Evolutionary conservation across 2,888 invertebrate species (phyloP), one percentile per base, ranked within the genome.

Genomic region (Dynastes grantii): DNA sequence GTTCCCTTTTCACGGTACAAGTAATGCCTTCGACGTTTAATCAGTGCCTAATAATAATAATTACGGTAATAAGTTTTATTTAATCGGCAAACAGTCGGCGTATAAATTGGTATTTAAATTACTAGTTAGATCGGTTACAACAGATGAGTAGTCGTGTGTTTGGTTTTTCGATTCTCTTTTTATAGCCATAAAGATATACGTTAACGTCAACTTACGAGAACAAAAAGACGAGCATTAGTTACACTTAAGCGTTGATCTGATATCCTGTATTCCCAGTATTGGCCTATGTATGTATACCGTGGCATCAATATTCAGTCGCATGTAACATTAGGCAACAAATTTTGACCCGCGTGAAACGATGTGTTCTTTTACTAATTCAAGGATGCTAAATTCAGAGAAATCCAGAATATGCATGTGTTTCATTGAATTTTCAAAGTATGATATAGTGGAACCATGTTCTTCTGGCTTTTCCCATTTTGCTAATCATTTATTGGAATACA

Each of bases 31-130:
- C 73, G 58, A 73, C 73, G 73, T 73, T 73, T 73, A 73, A 73
- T 73, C 73, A 73, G 58, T 51, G 58, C 73, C 73, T 73, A 73
- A 73, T 73, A 73, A 73, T 73, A 73, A 73, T 58, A 73, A 73
- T 73, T 73, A 73, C 40, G 40, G 58, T 73, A 58, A 73, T 73
- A 73, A 73, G 58, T 73, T 73, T 58, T 73, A 73, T 73, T 73
- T 73, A 73, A 73, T 73, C 73, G 73, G 51, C 73, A 73, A 73
- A 73, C 73, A 73, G 73, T 73, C 73, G 58, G 58, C 37, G 22
- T 58, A 73, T 73, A 58, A 73, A 73, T 73, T 73, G 58, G 73
- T 73, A 73, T 73, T 73, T 73, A 73, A 73, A 73, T 73, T 73
- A 61, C 58, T 58, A 58, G 73, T 73, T 73, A 53, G 16, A 53